Percentiles rank a stretch among this genome's conserved stretches.
Evolutionary conservation across 2,888 invertebrate species (phyloP).

Genomic region (Arrhopalites spinosus): DNA sequence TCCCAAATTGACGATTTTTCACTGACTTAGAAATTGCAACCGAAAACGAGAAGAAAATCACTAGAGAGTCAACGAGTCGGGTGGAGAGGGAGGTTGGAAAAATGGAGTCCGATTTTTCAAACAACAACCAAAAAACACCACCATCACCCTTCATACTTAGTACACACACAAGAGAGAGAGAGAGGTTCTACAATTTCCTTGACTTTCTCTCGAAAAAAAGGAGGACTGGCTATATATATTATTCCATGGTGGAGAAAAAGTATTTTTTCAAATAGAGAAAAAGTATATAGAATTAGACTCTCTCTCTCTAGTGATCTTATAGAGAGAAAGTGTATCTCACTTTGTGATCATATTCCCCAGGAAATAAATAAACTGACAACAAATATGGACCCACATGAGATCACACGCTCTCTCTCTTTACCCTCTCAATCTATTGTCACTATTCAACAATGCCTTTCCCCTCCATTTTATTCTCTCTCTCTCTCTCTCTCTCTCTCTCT

Average conservation of each 20-base stretch:
- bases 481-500: slow-evolving; percentile 8
- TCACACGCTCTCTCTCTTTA: slow-evolving; percentile 30
- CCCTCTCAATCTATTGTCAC: slow-evolving; percentile 44
- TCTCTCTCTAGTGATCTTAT: too few relatives aligned
- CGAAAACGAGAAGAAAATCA: slow-evolving; percentile 56
- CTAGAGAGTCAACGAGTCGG: slow-evolving; percentile 54
- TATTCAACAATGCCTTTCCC: slow-evolving; percentile 36
- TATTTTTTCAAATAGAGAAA: too few relatives aligned
- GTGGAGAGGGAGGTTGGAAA: slow-evolving; percentile 48
- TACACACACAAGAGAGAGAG: too few relatives aligned
- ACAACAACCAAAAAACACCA: slow-evolving; percentile 24
- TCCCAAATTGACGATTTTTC: slow-evolving; percentile 57
- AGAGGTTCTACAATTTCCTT: too few relatives aligned
- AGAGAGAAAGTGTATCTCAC: slow-evolving; percentile 19
- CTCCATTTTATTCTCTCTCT: slow-evolving; percentile 10
- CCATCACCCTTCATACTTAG: slow-evolving; percentile 18
- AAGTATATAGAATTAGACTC: too few relatives aligned
- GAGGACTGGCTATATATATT: too few relatives aligned
- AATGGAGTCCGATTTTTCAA: slow-evolving; percentile 56
- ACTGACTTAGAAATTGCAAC: slow-evolving; percentile 54
- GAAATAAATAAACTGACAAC: slow-evolving; percentile 53
- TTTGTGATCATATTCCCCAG: slow-evolving; percentile 48
- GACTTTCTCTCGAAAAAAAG: neutral
- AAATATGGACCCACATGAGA: slow-evolving; percentile 49
- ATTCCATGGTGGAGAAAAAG: too few relatives aligned